Percentiles rank a stretch among this genome's conserved stretches.
phyloP scores from a whole-genome alignment of 37 sponge, comb jelly and placozoan genomes.

The Theonella swinhoei region DNA sequence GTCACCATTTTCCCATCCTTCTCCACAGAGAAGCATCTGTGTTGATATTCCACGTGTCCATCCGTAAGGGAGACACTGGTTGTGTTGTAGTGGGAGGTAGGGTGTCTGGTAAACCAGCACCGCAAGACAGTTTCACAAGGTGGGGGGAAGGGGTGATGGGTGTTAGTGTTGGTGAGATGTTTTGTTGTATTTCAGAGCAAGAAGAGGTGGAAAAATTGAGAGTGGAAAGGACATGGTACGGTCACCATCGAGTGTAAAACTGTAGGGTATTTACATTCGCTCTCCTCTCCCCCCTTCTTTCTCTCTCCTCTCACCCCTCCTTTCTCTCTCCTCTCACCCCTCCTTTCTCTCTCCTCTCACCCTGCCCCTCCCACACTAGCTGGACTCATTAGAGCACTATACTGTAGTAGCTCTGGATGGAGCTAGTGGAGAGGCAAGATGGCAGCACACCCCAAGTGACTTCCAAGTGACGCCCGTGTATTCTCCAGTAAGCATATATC shows the following conservation, averaged over 20 bases:
- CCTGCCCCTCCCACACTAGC: slow-evolving; percentile 3
- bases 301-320: too few relatives aligned
- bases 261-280: background rate
- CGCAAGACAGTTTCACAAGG: slow-evolving; percentile 43
- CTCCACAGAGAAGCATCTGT: slow-evolving; percentile 74
- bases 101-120: slow-evolving; percentile 1
- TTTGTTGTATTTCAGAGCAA: slow-evolving; percentile 6
- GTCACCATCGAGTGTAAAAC: too few relatives aligned
- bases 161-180: background rate
- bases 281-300: background rate
- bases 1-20: background rate
- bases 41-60: slow-evolving; percentile 44
- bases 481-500: slow-evolving; percentile 23
- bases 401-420: slow-evolving; percentile 64
- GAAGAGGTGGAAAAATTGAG: slow-evolving; percentile 36
- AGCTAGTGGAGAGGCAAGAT: slow-evolving; percentile 54
- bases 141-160: background rate
- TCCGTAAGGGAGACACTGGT: slow-evolving; percentile 63
- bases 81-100: slow-evolving; percentile 79
- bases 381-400: slow-evolving; percentile 29
- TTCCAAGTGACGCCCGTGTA: slow-evolving; percentile 31
- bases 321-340: background rate
- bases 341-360: background rate
- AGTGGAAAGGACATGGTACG: slow-evolving; percentile 40
- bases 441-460: slow-evolving; percentile 70